phyloP scores from a whole-genome alignment of 37 sponge, comb jelly and placozoan genomes.

The Cliona cf. orientalis region DNA sequence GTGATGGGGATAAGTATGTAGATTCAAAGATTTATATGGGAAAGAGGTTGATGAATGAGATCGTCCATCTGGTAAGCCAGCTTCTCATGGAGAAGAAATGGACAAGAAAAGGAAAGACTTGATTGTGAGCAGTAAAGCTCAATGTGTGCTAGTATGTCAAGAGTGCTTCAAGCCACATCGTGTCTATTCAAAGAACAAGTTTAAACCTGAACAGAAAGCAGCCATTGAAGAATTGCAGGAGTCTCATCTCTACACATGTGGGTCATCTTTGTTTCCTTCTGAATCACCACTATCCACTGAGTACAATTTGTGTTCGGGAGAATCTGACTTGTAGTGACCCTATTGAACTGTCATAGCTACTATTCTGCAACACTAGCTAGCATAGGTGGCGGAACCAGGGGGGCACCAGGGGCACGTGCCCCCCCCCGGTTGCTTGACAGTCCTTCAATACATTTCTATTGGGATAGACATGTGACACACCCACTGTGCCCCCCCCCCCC shows the following conservation, averaged over 20 bases:
- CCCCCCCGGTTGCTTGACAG: too few species aligned
- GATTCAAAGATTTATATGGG: not conserved
- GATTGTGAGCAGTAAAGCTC: slow-evolving; percentile 6
- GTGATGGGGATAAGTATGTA: not conserved
- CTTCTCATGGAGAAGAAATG: slow-evolving; percentile 4
- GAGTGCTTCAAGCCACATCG: slow-evolving; percentile 16
- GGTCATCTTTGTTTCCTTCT: slow-evolving; percentile 4
- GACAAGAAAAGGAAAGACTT: slow-evolving; percentile 24
- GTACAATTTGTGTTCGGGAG: slow-evolving; percentile 5
- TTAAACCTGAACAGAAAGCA: not conserved
- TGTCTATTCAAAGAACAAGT: not conserved
- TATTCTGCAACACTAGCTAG: slow-evolving; percentile 9
- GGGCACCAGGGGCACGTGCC: too few species aligned
- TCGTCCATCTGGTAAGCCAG: not conserved
- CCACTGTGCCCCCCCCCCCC: too few species aligned
- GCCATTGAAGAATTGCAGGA: slow-evolving; percentile 1
- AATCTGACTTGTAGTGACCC: not conserved
- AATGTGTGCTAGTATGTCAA: not conserved
- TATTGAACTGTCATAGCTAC: slow-evolving; percentile 11
- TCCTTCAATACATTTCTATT: too few species aligned
- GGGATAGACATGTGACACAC: too few species aligned
- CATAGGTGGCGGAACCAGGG: too few species aligned
- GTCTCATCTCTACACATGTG: slow-evolving; percentile 18
- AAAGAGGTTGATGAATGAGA: slow-evolving; percentile 11
- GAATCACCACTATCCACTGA: not conserved